phyloP scores from a whole-genome alignment of 1,140 invertebrate genomes.

The Lamellibrachia luymesi region DNA sequence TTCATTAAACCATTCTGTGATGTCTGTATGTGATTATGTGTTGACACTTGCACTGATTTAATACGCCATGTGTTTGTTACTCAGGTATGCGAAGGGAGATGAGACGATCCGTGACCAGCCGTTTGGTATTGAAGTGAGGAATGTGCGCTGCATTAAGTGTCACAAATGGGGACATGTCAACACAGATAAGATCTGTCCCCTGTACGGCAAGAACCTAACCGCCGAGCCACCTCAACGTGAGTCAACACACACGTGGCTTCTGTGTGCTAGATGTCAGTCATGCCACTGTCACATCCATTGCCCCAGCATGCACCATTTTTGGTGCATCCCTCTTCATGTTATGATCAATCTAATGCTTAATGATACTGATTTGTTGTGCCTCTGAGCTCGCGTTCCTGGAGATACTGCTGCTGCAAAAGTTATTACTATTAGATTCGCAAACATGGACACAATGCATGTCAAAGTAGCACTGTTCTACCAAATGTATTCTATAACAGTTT shows the following conservation, averaged over 20 bases:
- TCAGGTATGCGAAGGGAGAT: constrained; percentile 70
- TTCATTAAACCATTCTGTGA: too few relatives aligned
- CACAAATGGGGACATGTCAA: constrained; percentile 99
- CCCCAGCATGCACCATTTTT: background rate
- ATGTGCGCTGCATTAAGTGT: constrained; percentile 97
- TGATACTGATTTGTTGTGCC: too few relatives aligned
- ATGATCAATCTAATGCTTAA: too few relatives aligned
- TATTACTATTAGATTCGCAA: too few relatives aligned
- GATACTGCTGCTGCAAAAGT: too few relatives aligned
- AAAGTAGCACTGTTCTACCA: too few relatives aligned
- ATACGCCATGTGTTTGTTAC: background rate
- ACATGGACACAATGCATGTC: too few relatives aligned
- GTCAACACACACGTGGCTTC: background rate
- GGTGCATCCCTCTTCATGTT: background rate
- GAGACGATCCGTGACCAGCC: constrained; percentile 96
- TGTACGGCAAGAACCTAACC: constrained; percentile 66
- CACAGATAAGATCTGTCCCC: constrained; percentile 93
- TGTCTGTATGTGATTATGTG: too few relatives aligned
- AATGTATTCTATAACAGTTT: too few relatives aligned
- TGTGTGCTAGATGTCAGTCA: background rate
- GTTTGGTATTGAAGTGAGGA: constrained; percentile 93
- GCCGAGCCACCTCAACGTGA: constrained; percentile 53
- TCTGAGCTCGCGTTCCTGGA: too few relatives aligned
- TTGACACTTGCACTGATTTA: too few relatives aligned
- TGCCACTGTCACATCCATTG: background rate